These are phyloP conservation scores for Sipunculus nudus DNA, from an alignment of 2,888 invertebrate species.

Conservation along the genomic window DNA sequence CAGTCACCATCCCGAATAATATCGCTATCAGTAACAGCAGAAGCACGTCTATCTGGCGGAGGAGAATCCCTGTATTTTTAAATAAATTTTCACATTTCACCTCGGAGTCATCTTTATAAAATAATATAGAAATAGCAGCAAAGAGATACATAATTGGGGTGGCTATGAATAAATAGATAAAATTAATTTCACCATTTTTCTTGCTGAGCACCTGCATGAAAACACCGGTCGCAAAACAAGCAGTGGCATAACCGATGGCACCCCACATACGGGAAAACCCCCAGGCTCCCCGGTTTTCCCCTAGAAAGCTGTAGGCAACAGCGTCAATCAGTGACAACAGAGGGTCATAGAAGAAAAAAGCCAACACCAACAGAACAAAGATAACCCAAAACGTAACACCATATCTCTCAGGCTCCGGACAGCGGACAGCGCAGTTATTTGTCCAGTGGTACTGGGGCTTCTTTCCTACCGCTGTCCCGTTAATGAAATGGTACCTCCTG, in stretches of 20 bases:
- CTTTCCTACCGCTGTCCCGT: too few species aligned
- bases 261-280: slow-evolving; percentile 90
- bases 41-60: slow-evolving; percentile 82
- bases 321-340: slow-evolving; percentile 91
- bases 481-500: too few species aligned
- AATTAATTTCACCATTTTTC: not conserved
- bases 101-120: slow-evolving; percentile 46
- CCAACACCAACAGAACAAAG: slow-evolving; percentile 81
- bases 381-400: slow-evolving; percentile 78
- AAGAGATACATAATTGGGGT: too few species aligned
- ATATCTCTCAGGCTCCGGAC: slow-evolving; percentile 8
- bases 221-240: slow-evolving; percentile 58
- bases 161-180: too few species aligned
- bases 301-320: slow-evolving; percentile 85
- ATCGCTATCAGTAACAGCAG: slow-evolving; percentile 84
- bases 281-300: slow-evolving; percentile 81
- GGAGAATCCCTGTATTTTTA: slow-evolving; percentile 78
- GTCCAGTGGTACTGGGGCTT: too few species aligned
- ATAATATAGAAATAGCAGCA: slow-evolving; percentile 76
- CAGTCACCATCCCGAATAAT: slow-evolving; percentile 85
- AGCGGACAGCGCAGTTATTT: too few species aligned
- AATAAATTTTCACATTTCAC: slow-evolving; percentile 69
- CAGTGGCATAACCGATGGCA: slow-evolving; percentile 80
- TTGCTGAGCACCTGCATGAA: slow-evolving; percentile 49
- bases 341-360: slow-evolving; percentile 82